These are phyloP conservation scores for Platycnemis pennipes DNA, from an alignment of 2,888 invertebrate genomes.

Conservation along the genomic window DNA sequence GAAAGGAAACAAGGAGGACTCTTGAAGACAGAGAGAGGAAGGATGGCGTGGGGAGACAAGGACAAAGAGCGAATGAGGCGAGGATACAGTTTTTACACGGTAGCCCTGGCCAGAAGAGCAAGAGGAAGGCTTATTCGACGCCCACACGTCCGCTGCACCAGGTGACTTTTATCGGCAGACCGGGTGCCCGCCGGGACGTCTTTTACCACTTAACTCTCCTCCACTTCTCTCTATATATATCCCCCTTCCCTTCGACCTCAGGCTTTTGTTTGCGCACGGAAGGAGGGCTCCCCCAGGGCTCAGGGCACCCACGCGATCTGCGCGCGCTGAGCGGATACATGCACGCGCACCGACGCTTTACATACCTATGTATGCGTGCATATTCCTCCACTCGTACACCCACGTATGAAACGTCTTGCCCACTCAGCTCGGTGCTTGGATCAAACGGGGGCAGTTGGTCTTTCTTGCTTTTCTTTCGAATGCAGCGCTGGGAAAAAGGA, in stretches of 20 bases:
- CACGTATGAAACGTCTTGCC: neutral
- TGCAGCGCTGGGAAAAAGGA: neutral
- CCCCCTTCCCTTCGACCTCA: neutral
- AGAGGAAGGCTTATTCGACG: neutral
- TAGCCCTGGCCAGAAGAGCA: neutral
- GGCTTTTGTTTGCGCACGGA: constrained; percentile 16
- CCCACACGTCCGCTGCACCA: neutral
- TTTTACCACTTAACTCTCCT: constrained; percentile 21
- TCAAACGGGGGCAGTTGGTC: constrained; percentile 9
- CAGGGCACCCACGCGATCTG: neutral
- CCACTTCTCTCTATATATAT: neutral
- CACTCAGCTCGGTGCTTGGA: neutral
- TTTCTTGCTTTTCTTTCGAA: neutral
- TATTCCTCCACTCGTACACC: neutral
- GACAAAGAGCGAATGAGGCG: neutral
- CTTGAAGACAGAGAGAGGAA: no score
- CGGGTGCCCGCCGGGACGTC: neutral
- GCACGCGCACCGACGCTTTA: neutral
- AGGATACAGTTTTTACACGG: neutral
- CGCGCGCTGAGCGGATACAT: neutral
- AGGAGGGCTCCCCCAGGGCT: neutral
- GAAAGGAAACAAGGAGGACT: no score
- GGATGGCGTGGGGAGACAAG: no score
- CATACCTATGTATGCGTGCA: neutral
- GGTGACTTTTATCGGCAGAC: constrained; percentile 31